Conservation (phyloP, 2,113 vertebrate genomes). For the Plectropomus leopardus region DNA sequence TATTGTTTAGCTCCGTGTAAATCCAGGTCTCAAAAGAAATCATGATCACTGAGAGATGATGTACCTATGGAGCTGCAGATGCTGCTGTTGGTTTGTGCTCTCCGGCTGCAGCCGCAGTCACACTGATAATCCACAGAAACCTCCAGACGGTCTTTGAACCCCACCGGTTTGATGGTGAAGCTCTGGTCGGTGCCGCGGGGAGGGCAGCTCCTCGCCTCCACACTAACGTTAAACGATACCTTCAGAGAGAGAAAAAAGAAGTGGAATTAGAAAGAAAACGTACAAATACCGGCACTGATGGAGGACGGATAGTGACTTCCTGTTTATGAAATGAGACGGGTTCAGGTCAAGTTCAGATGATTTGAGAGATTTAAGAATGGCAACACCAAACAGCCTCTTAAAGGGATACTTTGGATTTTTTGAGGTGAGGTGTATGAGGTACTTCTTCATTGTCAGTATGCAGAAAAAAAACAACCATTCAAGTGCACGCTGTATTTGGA, state of each 20-base stretch:
- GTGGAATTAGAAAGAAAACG: not conserved
- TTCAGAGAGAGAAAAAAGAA: constrained; percentile 14
- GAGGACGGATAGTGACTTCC: not conserved
- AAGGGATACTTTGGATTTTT: no score
- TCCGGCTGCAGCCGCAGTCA: constrained; percentile 87
- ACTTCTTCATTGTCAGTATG: no score
- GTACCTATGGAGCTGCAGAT: constrained; percentile 90
- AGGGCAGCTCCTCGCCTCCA: constrained; percentile 91
- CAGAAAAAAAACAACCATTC: no score
- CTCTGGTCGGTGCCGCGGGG: constrained; percentile 70
- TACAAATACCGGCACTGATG: not conserved
- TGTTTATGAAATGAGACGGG: not conserved
- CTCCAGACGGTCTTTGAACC: constrained; percentile 94
- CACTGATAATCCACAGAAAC: constrained; percentile 90
- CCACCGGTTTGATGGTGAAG: constrained; percentile 94
- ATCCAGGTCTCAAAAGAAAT: no score
- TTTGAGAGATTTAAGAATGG: no score
- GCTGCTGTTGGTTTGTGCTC: constrained; percentile 81
- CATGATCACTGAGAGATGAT: no score
- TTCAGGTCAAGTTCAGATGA: constrained; percentile 11
- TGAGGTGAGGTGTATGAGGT: no score
- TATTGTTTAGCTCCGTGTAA: no score
- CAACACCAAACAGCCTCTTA: not conserved
- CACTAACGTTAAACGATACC: constrained; percentile 93
- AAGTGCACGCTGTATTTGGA: no score